phyloP scores from a whole-genome alignment of 2,888 invertebrate genomes.

The Epinotia bilunana region DNA sequence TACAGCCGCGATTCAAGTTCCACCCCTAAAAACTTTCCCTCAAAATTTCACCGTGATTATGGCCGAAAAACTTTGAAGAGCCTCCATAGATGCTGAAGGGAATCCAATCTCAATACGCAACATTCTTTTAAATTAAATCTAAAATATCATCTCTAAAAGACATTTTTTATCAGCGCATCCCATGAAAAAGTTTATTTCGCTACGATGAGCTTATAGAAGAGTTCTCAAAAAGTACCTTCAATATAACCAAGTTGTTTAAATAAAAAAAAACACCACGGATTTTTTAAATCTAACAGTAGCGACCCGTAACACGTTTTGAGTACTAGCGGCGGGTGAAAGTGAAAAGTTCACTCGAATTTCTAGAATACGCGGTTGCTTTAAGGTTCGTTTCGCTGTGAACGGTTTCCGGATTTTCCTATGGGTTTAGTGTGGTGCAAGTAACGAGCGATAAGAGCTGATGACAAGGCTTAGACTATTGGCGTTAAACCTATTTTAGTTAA shows the following conservation, averaged over 20 bases:
- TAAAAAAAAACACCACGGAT: constrained; percentile 25
- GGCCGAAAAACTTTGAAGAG: background rate
- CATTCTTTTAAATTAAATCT: constrained; percentile 8
- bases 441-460: background rate
- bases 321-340: constrained; percentile 53
- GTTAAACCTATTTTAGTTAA: no score
- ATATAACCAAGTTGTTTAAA: constrained; percentile 33
- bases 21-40: background rate
- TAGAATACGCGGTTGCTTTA: constrained; percentile 53
- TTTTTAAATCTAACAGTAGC: constrained; percentile 55
- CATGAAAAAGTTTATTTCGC: constrained; percentile 26
- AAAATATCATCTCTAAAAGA: constrained; percentile 3
- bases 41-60: background rate
- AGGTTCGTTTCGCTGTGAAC: constrained; percentile 60
- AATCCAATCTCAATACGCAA: background rate
- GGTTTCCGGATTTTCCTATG: constrained; percentile 56
- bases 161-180: constrained; percentile 6
- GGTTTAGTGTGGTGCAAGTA: constrained; percentile 55
- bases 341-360: constrained; percentile 50
- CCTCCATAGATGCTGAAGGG: background rate
- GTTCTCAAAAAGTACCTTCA: constrained; percentile 27
- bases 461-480: no score
- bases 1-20: no score
- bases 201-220: constrained; percentile 23
- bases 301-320: constrained; percentile 57